Conservation (phyloP, 2,797 vertebrate genomes). For the Diceros bicornis region DNA sequence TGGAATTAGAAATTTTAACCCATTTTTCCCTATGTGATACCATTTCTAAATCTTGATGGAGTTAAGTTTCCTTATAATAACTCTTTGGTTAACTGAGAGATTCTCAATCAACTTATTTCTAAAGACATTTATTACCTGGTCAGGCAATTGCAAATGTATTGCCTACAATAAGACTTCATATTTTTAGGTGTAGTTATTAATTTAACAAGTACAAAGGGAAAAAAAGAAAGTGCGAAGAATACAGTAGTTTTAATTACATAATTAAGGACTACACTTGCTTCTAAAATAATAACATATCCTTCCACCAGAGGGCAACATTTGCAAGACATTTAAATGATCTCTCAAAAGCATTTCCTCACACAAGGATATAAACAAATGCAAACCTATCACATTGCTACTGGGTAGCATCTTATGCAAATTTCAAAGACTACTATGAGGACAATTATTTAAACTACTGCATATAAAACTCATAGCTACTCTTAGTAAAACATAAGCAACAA, state of each 20-base stretch:
- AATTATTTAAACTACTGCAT: background rate
- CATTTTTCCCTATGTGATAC: background rate
- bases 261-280: constrained; percentile 8
- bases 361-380: background rate
- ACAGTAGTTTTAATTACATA: constrained; percentile 5
- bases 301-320: constrained; percentile 90
- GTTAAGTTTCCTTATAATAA: background rate
- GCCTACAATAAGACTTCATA: background rate
- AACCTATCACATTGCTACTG: background rate
- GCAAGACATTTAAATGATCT: constrained; percentile 80
- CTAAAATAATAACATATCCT: constrained; percentile 66
- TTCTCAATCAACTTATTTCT: background rate
- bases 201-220: background rate
- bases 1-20: background rate
- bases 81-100: background rate
- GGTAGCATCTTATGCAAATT: background rate
- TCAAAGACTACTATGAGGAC: background rate
- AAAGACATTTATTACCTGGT: background rate
- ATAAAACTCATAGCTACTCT: background rate
- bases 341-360: background rate
- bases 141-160: background rate
- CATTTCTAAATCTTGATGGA: constrained; percentile 40
- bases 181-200: constrained; percentile 37
- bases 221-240: background rate
- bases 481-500: background rate